These are phyloP conservation scores for Herpailurus yagouaroundi DNA, from an alignment of 2,113 vertebrate species.

Conservation along the genomic window DNA sequence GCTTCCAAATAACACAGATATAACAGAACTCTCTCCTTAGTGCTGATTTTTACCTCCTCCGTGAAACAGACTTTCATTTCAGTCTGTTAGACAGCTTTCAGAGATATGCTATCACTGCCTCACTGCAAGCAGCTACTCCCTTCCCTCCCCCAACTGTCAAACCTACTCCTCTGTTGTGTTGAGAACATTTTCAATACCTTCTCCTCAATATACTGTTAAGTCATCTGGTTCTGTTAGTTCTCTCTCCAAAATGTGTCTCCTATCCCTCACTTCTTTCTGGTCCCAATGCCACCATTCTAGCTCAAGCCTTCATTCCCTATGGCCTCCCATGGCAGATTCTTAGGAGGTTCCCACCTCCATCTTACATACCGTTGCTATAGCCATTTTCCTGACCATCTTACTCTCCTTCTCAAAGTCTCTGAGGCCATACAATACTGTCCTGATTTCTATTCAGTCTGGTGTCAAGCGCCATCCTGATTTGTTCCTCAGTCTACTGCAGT, in stretches of 20 bases:
- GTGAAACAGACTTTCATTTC: neutral
- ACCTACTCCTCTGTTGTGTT: neutral
- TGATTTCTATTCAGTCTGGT: neutral
- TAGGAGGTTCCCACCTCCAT: neutral
- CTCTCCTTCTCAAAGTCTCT: neutral
- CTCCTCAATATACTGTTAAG: neutral
- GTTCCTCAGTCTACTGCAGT: neutral
- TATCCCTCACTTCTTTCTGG: neutral
- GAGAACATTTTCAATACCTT: neutral
- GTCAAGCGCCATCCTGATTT: neutral
- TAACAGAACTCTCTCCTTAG: neutral
- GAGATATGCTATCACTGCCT: neutral
- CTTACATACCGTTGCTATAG: neutral
- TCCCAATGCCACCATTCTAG: neutral
- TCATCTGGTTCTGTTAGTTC: neutral
- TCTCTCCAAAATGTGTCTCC: neutral
- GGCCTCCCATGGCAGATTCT: neutral
- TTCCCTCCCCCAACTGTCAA: neutral
- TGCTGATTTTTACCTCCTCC: neutral
- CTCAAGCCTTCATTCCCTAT: neutral
- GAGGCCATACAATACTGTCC: neutral
- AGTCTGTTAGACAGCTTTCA: neutral
- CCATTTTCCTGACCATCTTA: neutral
- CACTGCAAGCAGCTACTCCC: neutral
- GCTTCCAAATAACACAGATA: neutral